Conservation (phyloP, 2,113 vertebrate genomes). For the Nesoenas mayeri region DNA sequence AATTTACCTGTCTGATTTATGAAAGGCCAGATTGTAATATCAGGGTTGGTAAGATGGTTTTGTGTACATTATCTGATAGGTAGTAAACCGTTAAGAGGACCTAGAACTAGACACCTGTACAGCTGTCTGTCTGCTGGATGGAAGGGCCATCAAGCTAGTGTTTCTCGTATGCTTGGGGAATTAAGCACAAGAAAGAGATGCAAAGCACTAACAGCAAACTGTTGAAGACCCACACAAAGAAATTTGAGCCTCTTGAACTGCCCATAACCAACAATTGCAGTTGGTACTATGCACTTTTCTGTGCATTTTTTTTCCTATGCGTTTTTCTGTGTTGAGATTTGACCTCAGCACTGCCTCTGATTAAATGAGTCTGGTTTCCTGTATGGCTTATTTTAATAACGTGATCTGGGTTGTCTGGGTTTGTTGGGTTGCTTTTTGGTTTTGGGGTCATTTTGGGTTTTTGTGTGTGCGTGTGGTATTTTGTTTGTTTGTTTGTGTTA, state of each 20-base stretch:
- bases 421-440: too few relatives aligned
- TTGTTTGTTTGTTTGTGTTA: too few relatives aligned
- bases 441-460: too few relatives aligned
- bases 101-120: neutral
- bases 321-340: neutral
- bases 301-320: neutral
- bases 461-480: too few relatives aligned
- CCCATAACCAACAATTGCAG: neutral
- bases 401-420: neutral
- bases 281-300: neutral
- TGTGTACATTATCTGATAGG: neutral
- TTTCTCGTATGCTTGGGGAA: neutral
- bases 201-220: neutral
- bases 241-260: neutral
- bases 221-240: neutral
- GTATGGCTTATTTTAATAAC: neutral
- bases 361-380: neutral
- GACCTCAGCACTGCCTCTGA: neutral
- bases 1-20: neutral
- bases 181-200: neutral
- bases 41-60: neutral
- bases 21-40: neutral
- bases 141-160: neutral
- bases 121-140: neutral
- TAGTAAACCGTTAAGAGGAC: neutral